Evolutionary conservation across 2,888 invertebrate genomes (phyloP).

Genomic region (Leptothorax acervorum): DNA sequence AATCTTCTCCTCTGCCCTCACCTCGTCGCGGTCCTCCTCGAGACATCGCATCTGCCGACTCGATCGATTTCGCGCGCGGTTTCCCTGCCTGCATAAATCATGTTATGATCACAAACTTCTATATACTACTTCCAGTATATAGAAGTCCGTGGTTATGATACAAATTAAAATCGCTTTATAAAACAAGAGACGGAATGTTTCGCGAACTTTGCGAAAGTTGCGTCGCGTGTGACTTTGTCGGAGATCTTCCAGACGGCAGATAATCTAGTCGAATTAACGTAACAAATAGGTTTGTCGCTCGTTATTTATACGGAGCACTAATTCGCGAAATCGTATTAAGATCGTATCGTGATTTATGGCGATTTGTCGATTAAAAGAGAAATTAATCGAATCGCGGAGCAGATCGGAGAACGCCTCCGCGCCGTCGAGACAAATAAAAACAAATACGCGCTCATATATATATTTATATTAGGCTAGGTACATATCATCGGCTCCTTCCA

Average conservation of each 20-base stretch:
- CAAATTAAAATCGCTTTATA: conserved; percentile 21
- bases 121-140: not conserved
- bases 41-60: not conserved
- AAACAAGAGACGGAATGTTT: not conserved
- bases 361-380: not conserved
- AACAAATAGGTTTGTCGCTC: not conserved
- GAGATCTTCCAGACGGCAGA: not conserved
- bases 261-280: not conserved
- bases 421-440: conserved; percentile 26
- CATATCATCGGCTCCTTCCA: conserved; percentile 83
- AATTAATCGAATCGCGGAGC: not conserved
- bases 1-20: not conserved
- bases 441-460: conserved; percentile 43
- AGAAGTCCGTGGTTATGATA: not conserved
- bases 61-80: conserved; percentile 25
- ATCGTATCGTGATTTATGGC: not conserved
- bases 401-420: conserved; percentile 30
- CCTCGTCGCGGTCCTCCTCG: conserved; percentile 4
- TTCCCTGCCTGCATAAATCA: conserved; percentile 6
- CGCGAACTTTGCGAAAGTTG: not conserved
- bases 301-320: not conserved
- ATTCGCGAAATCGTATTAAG: not conserved
- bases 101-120: not conserved
- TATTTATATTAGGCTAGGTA: conserved; percentile 78
- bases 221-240: conserved; percentile 15